Evolutionary conservation across 2,797 vertebrate species (phyloP), one percentile per base, ranked within the genome.

Genomic region (Chrysocyon brachyurus): DNA sequence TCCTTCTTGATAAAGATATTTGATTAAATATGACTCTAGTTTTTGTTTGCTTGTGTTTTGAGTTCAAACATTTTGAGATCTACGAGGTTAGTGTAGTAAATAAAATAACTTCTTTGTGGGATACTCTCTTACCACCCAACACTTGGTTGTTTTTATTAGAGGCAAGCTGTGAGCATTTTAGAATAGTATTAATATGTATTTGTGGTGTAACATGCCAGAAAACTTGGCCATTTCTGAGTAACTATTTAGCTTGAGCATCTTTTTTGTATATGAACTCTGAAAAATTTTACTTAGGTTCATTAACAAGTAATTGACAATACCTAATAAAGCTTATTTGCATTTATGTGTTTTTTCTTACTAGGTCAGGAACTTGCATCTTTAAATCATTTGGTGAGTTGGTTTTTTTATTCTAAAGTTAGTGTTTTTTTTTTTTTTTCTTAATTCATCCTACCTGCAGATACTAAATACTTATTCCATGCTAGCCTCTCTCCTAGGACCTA

Each of bases 311-410:
- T 86, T 59, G 40, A 78, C 14, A 91, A 59, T 92, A 88, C 5
- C 24, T 93, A 78, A 97, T 93, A 78, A 97, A 87, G 5, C 26
- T 96, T 85, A 61, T 79, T 87, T 90, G 57, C 21, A 15, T 77
- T 22, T 91, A 6, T 85, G 21, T 14, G 1, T 22, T 73, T 63
- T 98, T 63, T 72, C 87, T 97, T 98, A 46, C 91, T 97, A 99
- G 99, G 99, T 96, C 99, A 99, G 96, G 99, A 99, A 97, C 98
- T 99, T 98, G 99, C 99, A 85, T 99, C 99, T 31, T 98, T 99
- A 28, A 99, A 99, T 98, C 99, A 99, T 96, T 98, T 99, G 99
- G 99, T 99, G 97, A 99, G 98, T 97, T 95, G 79, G 49, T 68
- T 66, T 68, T 68, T 78, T 89, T 24, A n/a, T 68, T 91, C 31